phyloP scores from a whole-genome alignment of 2,797 vertebrate genomes.

The Acrossocheilus wenchowensis region DNA sequence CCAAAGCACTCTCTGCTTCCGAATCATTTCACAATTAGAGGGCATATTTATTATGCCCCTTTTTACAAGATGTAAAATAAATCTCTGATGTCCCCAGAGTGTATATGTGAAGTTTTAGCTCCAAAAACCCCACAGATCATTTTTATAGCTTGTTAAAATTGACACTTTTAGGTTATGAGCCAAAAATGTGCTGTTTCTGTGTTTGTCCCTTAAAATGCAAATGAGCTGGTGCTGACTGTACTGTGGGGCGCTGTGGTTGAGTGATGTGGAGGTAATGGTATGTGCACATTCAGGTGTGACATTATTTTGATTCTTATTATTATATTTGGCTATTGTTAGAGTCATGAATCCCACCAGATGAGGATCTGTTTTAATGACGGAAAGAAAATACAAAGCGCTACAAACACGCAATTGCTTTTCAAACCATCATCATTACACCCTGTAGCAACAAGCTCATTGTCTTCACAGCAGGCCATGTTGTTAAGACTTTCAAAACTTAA shows the following conservation, averaged over 20 bases:
- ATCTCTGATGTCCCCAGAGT: too few species aligned
- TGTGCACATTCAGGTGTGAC: neutral
- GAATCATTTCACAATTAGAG: neutral
- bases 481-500: neutral
- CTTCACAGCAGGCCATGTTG: neutral
- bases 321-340: slow-evolving; percentile 10
- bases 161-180: too few species aligned
- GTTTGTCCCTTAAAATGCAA: too few species aligned
- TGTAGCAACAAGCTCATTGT: neutral
- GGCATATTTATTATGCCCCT: neutral
- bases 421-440: neutral
- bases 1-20: neutral
- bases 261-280: neutral
- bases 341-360: neutral
- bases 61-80: too few species aligned
- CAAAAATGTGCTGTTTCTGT: too few species aligned
- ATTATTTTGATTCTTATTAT: neutral
- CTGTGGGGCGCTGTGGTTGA: neutral
- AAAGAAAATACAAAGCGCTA: neutral
- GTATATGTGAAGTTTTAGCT: too few species aligned
- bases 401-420: neutral
- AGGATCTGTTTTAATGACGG: neutral
- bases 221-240: neutral
- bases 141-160: too few species aligned
- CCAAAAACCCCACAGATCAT: too few species aligned